phyloP scores from a whole-genome alignment of 2,113 vertebrate species.

The Mesitornis unicolor region DNA sequence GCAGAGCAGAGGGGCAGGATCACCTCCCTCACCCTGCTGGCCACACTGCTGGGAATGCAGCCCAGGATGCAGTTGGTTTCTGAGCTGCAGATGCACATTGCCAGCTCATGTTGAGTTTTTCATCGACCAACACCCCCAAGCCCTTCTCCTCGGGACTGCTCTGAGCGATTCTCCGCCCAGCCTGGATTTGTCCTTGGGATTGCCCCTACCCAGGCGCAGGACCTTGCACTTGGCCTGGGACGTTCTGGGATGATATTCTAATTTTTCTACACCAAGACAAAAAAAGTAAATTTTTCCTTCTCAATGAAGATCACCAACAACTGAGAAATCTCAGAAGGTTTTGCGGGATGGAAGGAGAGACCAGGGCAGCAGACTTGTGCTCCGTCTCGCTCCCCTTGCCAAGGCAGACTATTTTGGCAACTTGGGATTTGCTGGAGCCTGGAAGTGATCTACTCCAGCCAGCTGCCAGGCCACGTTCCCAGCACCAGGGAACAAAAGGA shows the following conservation, averaged over 20 bases:
- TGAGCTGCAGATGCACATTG: too few relatives aligned
- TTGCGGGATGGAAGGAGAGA: not conserved
- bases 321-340: not conserved
- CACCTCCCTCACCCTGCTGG: too few relatives aligned
- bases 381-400: not conserved
- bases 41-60: too few relatives aligned
- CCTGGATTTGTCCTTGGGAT: too few relatives aligned
- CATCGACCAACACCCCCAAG: too few relatives aligned
- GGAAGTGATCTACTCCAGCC: not conserved
- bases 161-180: too few relatives aligned
- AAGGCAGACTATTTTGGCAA: not conserved
- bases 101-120: too few relatives aligned
- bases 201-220: too few relatives aligned
- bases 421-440: not conserved
- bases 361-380: not conserved
- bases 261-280: not conserved
- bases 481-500: not conserved
- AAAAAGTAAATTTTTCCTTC: not conserved
- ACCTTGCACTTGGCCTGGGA: too few relatives aligned
- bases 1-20: too few relatives aligned
- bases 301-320: fast-evolving
- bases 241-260: not conserved
- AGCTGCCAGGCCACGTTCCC: not conserved
- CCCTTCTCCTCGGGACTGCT: too few relatives aligned
- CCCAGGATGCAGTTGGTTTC: too few relatives aligned